Evolutionary conservation across 1,140 invertebrate species (phyloP), one percentile per base, ranked within the genome.

Genomic region (Drosophila pseudoobscura): DNA sequence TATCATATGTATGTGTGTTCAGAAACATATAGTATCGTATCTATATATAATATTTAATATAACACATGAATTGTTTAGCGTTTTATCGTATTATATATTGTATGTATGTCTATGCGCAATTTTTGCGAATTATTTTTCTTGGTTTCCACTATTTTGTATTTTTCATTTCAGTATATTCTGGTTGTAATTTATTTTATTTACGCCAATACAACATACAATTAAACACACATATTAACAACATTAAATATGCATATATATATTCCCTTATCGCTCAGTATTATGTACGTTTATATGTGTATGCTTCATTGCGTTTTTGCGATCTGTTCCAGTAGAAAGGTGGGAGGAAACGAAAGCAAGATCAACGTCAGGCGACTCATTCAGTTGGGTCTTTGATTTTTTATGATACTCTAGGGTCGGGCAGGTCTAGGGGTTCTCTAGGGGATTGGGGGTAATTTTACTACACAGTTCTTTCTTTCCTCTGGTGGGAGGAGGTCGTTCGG

Each of bases 191-290:
- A 69, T 45, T 69, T 52, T 58, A 55, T 54, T 56, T 63, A 57
- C 56, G 57, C 64, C 64, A 70, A 70, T 57, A 39, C 31, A 71
- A 71, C 68, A 71, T 56, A 52, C 68, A 72, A 72, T 64, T 56
- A 63, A 75, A 83, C 62, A 75, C 54, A 84, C 80, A 78, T 75
- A 80, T 69, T 74, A 87, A 84, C 80, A 84, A 84, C 68, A 85
- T 59, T 85, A 61, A 75, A 76, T 76, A 65, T 80, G 69, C 71
- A 66, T 80, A 70, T 72, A 61, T 71, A 72, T 72, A 60, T 76
- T 50, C 41, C 52, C 64, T 29, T 62, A 41, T 26, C 60, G 60
- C 50, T 49, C 49, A 17, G 41, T 35, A 15, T 51, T 39, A 44
- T 59, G 29, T 54, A 29, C 55, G 35, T 56, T 60, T 66, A 22